A percentile compares a stretch with the other conserved stretches of the same genome.
Evolutionary conservation across 2,888 invertebrate species (phyloP).

Genomic region (Hemistola chrysoprasaria): DNA sequence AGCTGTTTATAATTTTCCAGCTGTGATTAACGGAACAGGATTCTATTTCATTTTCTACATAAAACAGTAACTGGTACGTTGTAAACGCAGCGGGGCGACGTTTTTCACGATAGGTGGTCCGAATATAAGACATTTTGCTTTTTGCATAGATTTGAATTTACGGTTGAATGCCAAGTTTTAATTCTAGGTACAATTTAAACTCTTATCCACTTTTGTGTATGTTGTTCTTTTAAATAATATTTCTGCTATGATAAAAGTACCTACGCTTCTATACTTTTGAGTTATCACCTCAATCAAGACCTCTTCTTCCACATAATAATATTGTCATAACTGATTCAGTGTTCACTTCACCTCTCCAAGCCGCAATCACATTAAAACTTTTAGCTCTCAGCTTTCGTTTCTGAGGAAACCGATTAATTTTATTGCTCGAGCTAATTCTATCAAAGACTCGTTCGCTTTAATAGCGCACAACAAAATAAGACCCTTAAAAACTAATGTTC

Average conservation of each 20-base stretch:
- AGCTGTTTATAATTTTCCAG: too few species aligned
- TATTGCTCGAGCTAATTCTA: slow-evolving; percentile 76
- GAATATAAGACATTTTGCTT: background rate
- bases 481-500: slow-evolving; percentile 81
- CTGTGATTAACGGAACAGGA: too few species aligned
- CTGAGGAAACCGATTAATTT: slow-evolving; percentile 66
- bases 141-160: slow-evolving; percentile 1
- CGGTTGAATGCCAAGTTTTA: slow-evolving; percentile 5
- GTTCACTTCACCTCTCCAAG: slow-evolving; percentile 20
- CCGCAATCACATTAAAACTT: slow-evolving; percentile 28
- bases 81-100: slow-evolving; percentile 12
- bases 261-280: too few species aligned
- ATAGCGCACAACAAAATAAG: slow-evolving; percentile 78
- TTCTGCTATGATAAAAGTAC: too few species aligned
- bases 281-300: too few species aligned
- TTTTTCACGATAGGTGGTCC: slow-evolving; percentile 13
- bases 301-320: too few species aligned
- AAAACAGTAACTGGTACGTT: slow-evolving; percentile 11
- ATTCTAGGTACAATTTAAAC: too few species aligned
- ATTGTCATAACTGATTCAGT: too few species aligned
- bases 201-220: too few species aligned
- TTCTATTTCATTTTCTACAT: slow-evolving; percentile 16
- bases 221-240: too few species aligned
- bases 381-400: slow-evolving; percentile 36
- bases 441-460: slow-evolving; percentile 71